Evolutionary conservation across 2,888 invertebrate genomes (phyloP).

Genomic region (Gryllus longicercus): DNA sequence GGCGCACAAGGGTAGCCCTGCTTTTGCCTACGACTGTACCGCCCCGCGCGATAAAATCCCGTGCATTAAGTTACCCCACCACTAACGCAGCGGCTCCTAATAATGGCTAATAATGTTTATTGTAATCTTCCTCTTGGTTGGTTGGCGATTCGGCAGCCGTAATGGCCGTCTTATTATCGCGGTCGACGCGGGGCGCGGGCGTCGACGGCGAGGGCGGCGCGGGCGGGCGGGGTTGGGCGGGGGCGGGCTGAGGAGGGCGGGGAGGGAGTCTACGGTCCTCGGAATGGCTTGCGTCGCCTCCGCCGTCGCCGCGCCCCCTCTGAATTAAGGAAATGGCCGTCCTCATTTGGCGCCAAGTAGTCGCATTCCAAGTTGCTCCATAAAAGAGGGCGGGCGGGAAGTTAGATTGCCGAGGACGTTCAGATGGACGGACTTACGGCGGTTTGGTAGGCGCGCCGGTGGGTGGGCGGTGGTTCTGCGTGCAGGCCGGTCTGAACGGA

Average conservation of each 20-base stretch:
- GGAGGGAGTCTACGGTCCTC: neutral
- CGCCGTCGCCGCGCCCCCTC: neutral
- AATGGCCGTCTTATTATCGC: neutral
- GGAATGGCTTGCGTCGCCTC: neutral
- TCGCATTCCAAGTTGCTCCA: slow-evolving; percentile 17
- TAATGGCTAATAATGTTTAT: slow-evolving; percentile 17
- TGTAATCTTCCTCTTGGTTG: neutral
- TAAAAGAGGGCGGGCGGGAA: neutral
- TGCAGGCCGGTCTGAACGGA: too few species aligned
- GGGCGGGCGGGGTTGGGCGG: neutral
- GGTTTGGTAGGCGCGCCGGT: too few species aligned
- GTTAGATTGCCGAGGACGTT: neutral
- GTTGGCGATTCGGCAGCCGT: neutral
- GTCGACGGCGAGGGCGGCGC: neutral
- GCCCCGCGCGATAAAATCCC: neutral
- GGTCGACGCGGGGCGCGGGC: neutral
- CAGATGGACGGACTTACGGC: neutral
- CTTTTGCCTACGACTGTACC: too few species aligned
- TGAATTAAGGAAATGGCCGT: neutral
- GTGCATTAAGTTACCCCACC: slow-evolving; percentile 1
- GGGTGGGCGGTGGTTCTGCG: too few species aligned
- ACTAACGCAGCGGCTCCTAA: slow-evolving; percentile 17
- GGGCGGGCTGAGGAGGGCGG: neutral
- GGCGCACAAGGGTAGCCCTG: too few species aligned
- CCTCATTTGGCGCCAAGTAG: slow-evolving; percentile 10